These are phyloP conservation scores for Prunella strophiata DNA, from an alignment of 2,797 vertebrate species.

Conservation along the genomic window DNA sequence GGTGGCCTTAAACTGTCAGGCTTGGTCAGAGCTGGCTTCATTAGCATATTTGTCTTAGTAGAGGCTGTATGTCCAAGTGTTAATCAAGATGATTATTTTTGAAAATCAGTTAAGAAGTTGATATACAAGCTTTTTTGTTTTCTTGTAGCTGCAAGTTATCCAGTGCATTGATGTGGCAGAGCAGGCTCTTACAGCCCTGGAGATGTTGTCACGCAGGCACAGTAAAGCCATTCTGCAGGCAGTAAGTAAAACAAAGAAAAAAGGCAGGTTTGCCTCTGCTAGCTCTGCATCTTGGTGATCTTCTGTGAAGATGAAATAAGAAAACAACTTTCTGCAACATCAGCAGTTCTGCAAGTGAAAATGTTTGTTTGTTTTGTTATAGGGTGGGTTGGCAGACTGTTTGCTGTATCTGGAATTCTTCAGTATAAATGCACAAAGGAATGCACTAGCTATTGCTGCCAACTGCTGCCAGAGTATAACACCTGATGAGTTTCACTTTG, in stretches of 20 bases:
- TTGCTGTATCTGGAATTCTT: slow-evolving; percentile 99
- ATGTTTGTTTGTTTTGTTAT: slow-evolving; percentile 1
- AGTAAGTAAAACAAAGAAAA: slow-evolving; percentile 78
- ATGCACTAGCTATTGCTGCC: slow-evolving; percentile 96
- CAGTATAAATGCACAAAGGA: slow-evolving; percentile 99
- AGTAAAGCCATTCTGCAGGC: slow-evolving; percentile 99
- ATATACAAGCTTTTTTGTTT: background rate
- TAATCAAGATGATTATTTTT: background rate
- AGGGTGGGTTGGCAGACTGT: slow-evolving; percentile 97
- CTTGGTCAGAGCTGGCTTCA: background rate
- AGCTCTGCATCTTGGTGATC: background rate
- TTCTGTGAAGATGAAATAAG: background rate
- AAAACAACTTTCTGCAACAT: background rate
- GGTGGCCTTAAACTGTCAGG: background rate
- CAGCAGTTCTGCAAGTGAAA: background rate
- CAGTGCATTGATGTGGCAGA: slow-evolving; percentile 99
- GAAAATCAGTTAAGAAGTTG: background rate
- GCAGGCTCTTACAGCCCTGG: slow-evolving; percentile 96
- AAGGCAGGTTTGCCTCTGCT: background rate
- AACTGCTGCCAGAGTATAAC: slow-evolving; percentile 99
- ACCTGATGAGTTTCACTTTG: slow-evolving; percentile 98
- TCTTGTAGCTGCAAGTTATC: slow-evolving; percentile 93
- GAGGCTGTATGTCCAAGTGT: background rate
- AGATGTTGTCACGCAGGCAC: slow-evolving; percentile 98
- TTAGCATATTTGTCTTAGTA: background rate